phyloP scores from a whole-genome alignment of 1,140 invertebrate genomes.

The Ganaspis sp. region DNA sequence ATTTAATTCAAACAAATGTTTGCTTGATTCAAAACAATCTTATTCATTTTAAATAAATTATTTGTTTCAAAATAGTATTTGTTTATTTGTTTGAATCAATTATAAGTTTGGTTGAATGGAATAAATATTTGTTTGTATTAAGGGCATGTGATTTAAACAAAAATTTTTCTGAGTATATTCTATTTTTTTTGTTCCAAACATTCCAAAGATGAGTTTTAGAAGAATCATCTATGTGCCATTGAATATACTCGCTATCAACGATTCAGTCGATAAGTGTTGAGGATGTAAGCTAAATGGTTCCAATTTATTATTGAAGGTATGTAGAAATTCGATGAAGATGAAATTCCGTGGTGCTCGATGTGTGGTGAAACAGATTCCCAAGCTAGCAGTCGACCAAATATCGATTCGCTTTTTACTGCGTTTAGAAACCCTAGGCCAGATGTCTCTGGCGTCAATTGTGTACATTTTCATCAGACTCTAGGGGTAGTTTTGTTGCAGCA shows the following conservation, averaged over 20 bases:
- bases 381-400: neutral
- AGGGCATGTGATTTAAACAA: too few species aligned
- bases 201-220: too few species aligned
- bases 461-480: slow-evolving; percentile 42
- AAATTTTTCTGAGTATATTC: too few species aligned
- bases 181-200: too few species aligned
- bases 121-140: too few species aligned
- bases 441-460: slow-evolving; percentile 30
- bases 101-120: too few species aligned
- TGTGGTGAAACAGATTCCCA: neutral
- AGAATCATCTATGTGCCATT: too few species aligned
- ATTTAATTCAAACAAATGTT: too few species aligned
- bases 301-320: neutral
- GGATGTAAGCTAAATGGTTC: neutral
- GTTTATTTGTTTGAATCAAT: too few species aligned
- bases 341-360: neutral
- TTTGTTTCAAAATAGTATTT: too few species aligned
- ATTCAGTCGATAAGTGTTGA: neutral
- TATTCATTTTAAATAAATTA: too few species aligned
- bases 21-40: too few species aligned
- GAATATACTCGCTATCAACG: neutral
- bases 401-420: neutral
- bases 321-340: neutral
- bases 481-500: slow-evolving; percentile 42
- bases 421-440: slow-evolving; percentile 33